Evolutionary conservation across 1,140 invertebrate species (phyloP), one percentile per base, ranked within the genome.

Genomic region (Lordiphosa collinella): DNA sequence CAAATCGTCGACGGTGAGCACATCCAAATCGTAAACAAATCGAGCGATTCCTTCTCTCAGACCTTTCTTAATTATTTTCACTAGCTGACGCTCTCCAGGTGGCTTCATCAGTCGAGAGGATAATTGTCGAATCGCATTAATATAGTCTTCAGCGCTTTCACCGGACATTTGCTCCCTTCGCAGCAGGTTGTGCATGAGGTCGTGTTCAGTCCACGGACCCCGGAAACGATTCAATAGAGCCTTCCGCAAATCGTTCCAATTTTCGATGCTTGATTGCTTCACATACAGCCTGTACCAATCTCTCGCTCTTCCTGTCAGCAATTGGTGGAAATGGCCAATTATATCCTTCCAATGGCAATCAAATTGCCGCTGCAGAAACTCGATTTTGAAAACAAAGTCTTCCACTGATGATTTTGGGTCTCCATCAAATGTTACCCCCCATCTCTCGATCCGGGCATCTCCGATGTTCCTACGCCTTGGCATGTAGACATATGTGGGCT

Each of bases 11-110:
- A 48, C 46, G 4, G 31, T 34, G 5, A 8, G 16, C 3, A 48
- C 12, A 6, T 48, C 46, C 46, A 48, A 7, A 3, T 31, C 31
- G 12, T 48, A 48, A 2, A 9, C 13, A 14, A 32, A 49, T 4
- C 5, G 13, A 2, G 31, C 11, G 1, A 18, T 6, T n/a, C n/a
- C 9, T 22, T 49, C 47, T 10, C 34, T 8, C 2, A 49, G 47
- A 3, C 47, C 47, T 9, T 10, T 49, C 2, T 36, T 49, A 10
- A 35, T 49, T 2, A 49, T 35, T 12, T 49, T 49, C 0, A 49
- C 31, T 6, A 49, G 4, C n/a, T 49, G 7, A 2, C 13, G 8
- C 8, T 49, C 32, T 0, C 5, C 2, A 6, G 14, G n/a, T 6
- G 47, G 47, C 10, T 49, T 36, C 14, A 7, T 22, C 9, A 35